Conservation (phyloP, 2,797 vertebrate species). For the Anisognathus igniventris region DNA sequence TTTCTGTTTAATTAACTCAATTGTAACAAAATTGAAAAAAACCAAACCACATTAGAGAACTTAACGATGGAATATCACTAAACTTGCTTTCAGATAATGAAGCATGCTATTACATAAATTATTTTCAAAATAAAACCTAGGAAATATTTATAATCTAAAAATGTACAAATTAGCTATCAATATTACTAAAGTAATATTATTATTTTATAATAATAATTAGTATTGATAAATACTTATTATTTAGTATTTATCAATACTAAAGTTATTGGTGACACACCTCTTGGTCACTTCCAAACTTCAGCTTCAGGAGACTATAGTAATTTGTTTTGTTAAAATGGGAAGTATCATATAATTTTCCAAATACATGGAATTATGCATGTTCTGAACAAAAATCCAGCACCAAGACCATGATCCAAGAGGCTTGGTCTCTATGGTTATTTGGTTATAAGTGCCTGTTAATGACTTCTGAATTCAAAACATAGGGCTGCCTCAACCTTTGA, state of each 20-base stretch:
- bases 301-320: not conserved
- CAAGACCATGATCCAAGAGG: not conserved
- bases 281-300: not conserved
- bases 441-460: not conserved
- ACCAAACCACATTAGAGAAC: fast-evolving
- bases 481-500: not conserved
- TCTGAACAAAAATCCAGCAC: not conserved
- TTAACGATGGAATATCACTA: not conserved
- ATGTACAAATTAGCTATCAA: not conserved
- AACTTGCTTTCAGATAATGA: not conserved
- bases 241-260: not conserved
- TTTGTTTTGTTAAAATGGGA: not conserved
- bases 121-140: not conserved
- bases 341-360: not conserved
- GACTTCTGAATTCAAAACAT: not conserved
- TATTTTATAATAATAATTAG: too few relatives aligned
- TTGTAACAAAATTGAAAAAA: not conserved
- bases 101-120: not conserved
- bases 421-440: not conserved
- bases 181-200: not conserved
- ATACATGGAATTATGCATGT: not conserved
- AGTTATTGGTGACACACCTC: not conserved
- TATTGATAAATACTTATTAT: too few relatives aligned
- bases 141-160: not conserved
- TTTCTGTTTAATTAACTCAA: not conserved